Conservation (phyloP, 2,797 vertebrate species). For the Typhlichthys subterraneus region DNA sequence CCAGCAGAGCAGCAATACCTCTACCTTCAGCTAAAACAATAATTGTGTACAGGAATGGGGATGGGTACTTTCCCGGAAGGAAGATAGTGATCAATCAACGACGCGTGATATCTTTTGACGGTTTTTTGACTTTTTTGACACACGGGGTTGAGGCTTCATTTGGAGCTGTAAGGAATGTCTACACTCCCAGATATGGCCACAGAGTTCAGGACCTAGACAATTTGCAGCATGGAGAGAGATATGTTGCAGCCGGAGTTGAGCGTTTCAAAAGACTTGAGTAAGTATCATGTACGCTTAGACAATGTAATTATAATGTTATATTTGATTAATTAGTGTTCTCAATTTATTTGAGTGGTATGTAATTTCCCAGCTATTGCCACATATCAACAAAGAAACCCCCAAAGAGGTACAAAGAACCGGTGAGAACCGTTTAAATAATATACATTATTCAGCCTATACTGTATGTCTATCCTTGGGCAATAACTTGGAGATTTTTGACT, state of each 20-base stretch:
- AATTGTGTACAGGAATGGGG: constrained; percentile 77
- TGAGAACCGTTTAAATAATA: constrained; percentile 49
- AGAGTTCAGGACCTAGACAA: constrained; percentile 60
- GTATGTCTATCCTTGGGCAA: no score
- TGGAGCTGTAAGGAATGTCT: constrained; percentile 74
- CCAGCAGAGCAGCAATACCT: constrained; percentile 12
- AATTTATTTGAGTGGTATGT: background rate
- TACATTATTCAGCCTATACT: background rate
- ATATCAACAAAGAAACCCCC: constrained; percentile 73
- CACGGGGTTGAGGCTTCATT: constrained; percentile 63
- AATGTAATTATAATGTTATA: background rate
- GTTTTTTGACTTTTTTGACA: constrained; percentile 70
- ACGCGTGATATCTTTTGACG: constrained; percentile 72
- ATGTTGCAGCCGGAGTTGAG: constrained; percentile 80
- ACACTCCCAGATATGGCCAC: constrained; percentile 71
- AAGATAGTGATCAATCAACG: constrained; percentile 73
- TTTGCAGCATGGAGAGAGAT: constrained; percentile 65
- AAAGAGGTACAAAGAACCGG: constrained; percentile 65
- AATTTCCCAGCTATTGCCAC: constrained; percentile 70
- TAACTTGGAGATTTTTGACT: no score
- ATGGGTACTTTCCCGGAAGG: constrained; percentile 72
- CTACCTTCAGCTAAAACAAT: constrained; percentile 67
- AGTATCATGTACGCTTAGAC: constrained; percentile 45
- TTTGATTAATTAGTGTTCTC: background rate
- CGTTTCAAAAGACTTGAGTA: constrained; percentile 78